Base-by-base conservation (phyloP, 1,140 invertebrate species). In the Ips typographus region DNA sequence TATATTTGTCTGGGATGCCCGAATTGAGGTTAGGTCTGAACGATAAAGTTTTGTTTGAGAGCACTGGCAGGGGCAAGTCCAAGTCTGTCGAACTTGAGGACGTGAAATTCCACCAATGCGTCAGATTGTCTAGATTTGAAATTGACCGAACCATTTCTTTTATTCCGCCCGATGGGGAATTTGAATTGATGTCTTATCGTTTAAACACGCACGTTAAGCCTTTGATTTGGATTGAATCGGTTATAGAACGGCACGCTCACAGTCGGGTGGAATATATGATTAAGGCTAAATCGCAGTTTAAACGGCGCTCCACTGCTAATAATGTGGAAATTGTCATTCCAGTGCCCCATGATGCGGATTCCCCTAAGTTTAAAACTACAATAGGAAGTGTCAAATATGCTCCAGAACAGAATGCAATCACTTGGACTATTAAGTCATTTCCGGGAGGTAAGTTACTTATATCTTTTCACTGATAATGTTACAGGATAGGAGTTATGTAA, bases 351-450 rank as follows among this genome's bases (percentile, higher is more conserved):
- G 98, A 99, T 85, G 98, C 96, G 1, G 97, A 99, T 81, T 96
- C 96, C 22, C 98, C 98, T 0, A 99, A 98, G 83, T 99, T 99
- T 78, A 99, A 99, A 82, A 98, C 97, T 0, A 96, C 96, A 1
- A 95, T 98, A 74, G 98, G 98, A 8, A 96, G 91, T 81, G 96
- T 97, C 39, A 98, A 97, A 78, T 99, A 99, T 82, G 94, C 95
- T 1, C 97, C 98, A 0, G 98, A 99, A 80, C 91, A 96, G 77
- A 98, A 94, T 85, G 94, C 96, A 40, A 95, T 99, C 43, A 95
- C 98, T 38, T 99, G 98, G 98, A 97, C 93, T n/a, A 96, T 99
- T 63, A 99, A 99, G 81, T 98, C 96, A 40, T 99, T 99, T 81
- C 98, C 98, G 68, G 97, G 98, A 43, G 98, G 98, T 71, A 66